A percentile compares a stretch with the other conserved stretches of the same genome.
Evolutionary conservation across 2,113 vertebrate genomes (phyloP).

Genomic region (Eurystomus gularis): DNA sequence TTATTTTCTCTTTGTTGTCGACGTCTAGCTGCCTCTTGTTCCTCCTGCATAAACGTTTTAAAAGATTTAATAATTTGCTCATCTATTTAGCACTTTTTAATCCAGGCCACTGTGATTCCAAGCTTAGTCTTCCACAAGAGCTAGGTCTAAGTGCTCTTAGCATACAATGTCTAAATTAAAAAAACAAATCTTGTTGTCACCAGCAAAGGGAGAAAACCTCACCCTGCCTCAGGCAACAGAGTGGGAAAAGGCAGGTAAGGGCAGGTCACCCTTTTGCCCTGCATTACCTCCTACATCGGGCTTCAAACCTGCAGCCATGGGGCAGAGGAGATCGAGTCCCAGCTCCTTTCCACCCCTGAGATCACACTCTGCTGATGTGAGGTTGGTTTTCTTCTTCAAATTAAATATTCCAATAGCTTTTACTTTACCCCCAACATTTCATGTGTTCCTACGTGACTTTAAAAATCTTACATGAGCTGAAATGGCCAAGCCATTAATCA

Average conservation of each 20-base stretch:
- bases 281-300: not conserved
- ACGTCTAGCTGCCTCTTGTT: slow-evolving; percentile 94
- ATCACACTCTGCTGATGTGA: not conserved
- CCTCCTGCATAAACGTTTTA: slow-evolving; percentile 78
- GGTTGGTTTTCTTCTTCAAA: not conserved
- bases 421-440: not conserved
- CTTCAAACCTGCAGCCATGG: not conserved
- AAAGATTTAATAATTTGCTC: not conserved
- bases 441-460: not conserved
- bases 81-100: not conserved
- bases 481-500: not conserved
- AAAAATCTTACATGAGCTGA: not conserved
- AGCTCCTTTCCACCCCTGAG: not conserved
- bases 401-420: not conserved
- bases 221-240: not conserved
- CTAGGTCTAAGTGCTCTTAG: not conserved
- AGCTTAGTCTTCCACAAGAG: not conserved
- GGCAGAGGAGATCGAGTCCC: not conserved
- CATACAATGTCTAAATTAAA: not conserved
- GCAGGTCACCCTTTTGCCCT: not conserved
- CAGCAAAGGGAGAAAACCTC: not conserved
- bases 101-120: not conserved
- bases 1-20: slow-evolving; percentile 93
- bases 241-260: not conserved
- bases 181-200: not conserved